A percentile compares a stretch with the other conserved stretches of the same genome.
These are phyloP conservation scores for Cyclophora albipunctata DNA, from an alignment of 2,888 invertebrate species.

Conservation along the genomic window DNA sequence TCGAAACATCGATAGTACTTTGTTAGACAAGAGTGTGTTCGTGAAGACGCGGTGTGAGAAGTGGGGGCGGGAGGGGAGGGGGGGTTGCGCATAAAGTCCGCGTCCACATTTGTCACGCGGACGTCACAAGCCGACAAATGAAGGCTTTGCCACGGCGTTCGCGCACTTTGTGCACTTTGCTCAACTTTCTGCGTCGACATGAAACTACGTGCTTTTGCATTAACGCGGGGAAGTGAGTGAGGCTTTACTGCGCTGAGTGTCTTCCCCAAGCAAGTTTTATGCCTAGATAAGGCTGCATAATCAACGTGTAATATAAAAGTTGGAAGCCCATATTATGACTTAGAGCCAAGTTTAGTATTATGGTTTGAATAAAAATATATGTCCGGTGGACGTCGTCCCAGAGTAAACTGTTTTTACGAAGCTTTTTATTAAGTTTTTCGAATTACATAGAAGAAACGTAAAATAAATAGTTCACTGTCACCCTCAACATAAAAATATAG, in stretches of 20 bases:
- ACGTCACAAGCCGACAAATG: conserved; percentile 74
- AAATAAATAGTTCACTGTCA: conserved; percentile 42
- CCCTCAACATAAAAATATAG: conserved; percentile 56
- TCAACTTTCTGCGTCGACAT: conserved; percentile 69
- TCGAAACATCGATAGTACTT: not conserved
- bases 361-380: conserved; percentile 19
- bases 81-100: conserved; percentile 53
- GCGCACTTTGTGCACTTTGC: conserved; percentile 72
- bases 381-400: conserved; percentile 3
- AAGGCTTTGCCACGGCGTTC: conserved; percentile 69
- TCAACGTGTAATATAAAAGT: conserved; percentile 52
- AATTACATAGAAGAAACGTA: conserved; percentile 13
- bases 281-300: conserved; percentile 61
- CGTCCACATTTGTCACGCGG: conserved; percentile 73
- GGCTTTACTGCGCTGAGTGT: conserved; percentile 58
- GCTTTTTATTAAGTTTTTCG: conserved; percentile 12
- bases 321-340: conserved; percentile 17
- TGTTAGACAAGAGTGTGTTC: too few species aligned
- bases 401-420: conserved; percentile 11
- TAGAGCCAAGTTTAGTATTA: conserved; percentile 11
- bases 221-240: conserved; percentile 61
- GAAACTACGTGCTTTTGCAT: conserved; percentile 71
- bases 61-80: conserved; percentile 27
- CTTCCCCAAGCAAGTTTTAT: conserved; percentile 59
- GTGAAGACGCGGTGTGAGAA: conserved; percentile 19